Evolutionary conservation across 1,140 invertebrate species (phyloP), one percentile per base, ranked within the genome.

Genomic region (Daktulosphaira vitifoliae): DNA sequence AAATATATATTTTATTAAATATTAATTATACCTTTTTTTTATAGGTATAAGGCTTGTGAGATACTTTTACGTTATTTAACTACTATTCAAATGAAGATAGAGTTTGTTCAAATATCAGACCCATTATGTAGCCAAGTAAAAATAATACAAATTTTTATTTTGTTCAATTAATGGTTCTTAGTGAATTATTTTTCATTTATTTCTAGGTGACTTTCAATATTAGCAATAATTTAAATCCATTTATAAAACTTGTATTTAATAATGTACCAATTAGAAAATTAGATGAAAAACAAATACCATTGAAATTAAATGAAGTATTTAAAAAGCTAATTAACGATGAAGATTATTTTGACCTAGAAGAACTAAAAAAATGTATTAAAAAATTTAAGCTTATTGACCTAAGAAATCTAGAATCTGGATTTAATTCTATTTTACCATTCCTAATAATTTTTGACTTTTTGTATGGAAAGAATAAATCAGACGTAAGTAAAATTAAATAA

Each of bases 1-100:
- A n/a, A n/a, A n/a, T n/a, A n/a, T n/a, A n/a, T n/a, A n/a, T n/a
- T n/a, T n/a, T 9, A 22, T 37, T 33, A 22, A 42, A 20, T 20
- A 8, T 0, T 29, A 46, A 62, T n/a, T 16, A 5, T 18, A 1
- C 73, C 73, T 74, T 74, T 68, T 73, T 69, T 71, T 71, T 73
- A 69, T 54, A 76, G 73, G 54, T 73, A 87, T 44, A 80, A 79
- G 18, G 84, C 82, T 3, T 80, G 84, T 66, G 78, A 80, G 16
- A 74, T 93, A n/a, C 74, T 93, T 6, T 74, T 91, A 54, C 86
- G 89, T 66, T 96, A 95, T 76, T 75, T 96, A 23, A 87, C 86
- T 3, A 86, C 91, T 69, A 90, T 88, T 13, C 81, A 90, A 15
- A 84, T 89, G 18, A 86, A 89, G 71, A 81, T 85, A 70, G 83